These are phyloP conservation scores for Papilio polytes DNA, from an alignment of 1,140 invertebrate species.

Conservation along the genomic window DNA sequence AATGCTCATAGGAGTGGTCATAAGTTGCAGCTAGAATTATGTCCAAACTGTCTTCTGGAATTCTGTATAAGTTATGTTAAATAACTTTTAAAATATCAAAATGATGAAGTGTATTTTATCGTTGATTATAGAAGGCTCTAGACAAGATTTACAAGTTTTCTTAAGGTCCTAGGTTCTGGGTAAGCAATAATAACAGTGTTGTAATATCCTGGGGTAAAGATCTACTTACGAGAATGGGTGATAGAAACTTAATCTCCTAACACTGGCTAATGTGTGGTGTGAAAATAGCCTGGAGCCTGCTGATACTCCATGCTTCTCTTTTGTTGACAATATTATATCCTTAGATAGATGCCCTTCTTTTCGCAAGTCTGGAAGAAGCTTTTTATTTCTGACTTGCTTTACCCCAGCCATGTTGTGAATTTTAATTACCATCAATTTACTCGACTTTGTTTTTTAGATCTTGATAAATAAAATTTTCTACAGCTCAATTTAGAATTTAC, in stretches of 20 bases:
- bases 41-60: conserved; percentile 86
- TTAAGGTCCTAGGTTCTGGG: background rate
- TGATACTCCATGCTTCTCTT: conserved; percentile 66
- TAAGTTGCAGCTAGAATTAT: conserved; percentile 85
- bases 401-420: conserved; percentile 55
- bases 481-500: conserved; percentile 16
- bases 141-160: background rate
- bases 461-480: background rate
- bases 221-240: conserved; percentile 73
- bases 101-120: background rate
- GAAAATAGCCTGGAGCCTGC: conserved; percentile 84
- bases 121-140: background rate
- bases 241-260: conserved; percentile 82
- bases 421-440: conserved; percentile 38
- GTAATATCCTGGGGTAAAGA: background rate
- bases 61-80: conserved; percentile 57
- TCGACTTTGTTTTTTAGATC: conserved; percentile 28
- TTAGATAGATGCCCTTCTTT: conserved; percentile 84
- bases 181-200: background rate
- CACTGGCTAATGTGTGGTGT: conserved; percentile 86
- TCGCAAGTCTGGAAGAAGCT: conserved; percentile 83
- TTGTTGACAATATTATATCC: conserved; percentile 76
- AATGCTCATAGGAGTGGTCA: conserved; percentile 85
- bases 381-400: conserved; percentile 82
- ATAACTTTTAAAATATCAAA: background rate